A percentile compares a stretch with the other conserved stretches of the same genome.
Evolutionary conservation across 2,113 vertebrate species (phyloP).

Genomic region (Natator depressus): DNA sequence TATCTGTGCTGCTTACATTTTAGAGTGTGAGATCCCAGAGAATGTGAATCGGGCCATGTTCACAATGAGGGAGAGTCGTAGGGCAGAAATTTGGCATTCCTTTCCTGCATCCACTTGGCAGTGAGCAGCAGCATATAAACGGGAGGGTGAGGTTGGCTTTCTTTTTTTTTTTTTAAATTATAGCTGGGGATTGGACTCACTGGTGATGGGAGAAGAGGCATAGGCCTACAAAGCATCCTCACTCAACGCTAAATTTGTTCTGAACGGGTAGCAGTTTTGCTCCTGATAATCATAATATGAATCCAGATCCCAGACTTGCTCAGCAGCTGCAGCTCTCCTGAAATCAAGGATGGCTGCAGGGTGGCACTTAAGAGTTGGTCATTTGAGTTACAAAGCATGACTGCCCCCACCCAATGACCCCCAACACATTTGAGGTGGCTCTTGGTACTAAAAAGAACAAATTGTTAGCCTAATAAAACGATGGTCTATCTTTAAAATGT

Average conservation of each 20-base stretch:
- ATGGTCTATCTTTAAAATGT: not conserved
- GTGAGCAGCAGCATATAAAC: slow-evolving; percentile 45
- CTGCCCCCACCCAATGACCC: not conserved
- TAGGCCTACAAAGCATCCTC: not conserved
- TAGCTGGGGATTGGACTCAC: not conserved
- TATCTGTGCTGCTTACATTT: slow-evolving; percentile 34
- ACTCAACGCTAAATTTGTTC: not conserved
- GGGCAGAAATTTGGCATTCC: slow-evolving; percentile 50
- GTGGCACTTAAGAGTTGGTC: not conserved
- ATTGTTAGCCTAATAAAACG: not conserved
- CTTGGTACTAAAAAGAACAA: not conserved
- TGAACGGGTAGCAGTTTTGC: not conserved
- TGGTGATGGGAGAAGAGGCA: not conserved
- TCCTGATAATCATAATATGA: not conserved
- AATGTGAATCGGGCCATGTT: slow-evolving; percentile 38
- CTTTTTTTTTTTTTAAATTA: slow-evolving; percentile 48
- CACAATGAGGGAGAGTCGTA: slow-evolving; percentile 1
- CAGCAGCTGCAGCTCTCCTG: not conserved
- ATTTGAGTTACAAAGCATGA: not conserved
- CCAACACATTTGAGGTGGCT: not conserved
- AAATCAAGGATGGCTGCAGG: not conserved
- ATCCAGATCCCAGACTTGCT: not conserved
- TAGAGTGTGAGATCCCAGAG: slow-evolving; percentile 34
- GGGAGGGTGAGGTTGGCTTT: slow-evolving; percentile 24
- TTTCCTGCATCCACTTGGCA: slow-evolving; percentile 38